A percentile compares a stretch with the other conserved stretches of the same genome.
Evolutionary conservation across 1,140 invertebrate species (phyloP).

Genomic region (Psilanteris sp.): DNA sequence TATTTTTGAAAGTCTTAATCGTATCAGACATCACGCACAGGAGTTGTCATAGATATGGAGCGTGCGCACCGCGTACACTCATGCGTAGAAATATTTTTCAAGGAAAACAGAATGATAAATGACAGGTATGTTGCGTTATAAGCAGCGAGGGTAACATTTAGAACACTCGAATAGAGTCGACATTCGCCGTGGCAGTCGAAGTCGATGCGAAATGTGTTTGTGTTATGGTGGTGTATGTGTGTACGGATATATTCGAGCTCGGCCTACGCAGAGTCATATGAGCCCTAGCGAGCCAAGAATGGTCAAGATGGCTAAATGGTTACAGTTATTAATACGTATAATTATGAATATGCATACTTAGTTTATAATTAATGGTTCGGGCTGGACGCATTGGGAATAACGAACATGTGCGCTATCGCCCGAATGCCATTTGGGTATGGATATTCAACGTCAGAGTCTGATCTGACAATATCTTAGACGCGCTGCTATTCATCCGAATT

Average conservation of each 20-base stretch:
- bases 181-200: constrained; percentile 64
- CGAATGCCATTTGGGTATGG: constrained; percentile 25
- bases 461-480: constrained; percentile 58
- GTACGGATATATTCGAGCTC: background rate
- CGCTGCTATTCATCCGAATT: too few relatives aligned
- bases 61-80: constrained; percentile 41
- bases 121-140: constrained; percentile 61
- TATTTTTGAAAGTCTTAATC: constrained; percentile 62
- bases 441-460: constrained; percentile 40
- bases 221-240: constrained; percentile 1
- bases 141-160: constrained; percentile 70
- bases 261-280: constrained; percentile 14
- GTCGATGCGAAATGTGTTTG: background rate
- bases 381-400: constrained; percentile 18
- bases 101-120: constrained; percentile 61
- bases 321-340: constrained; percentile 63
- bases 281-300: constrained; percentile 30
- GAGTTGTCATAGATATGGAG: constrained; percentile 47
- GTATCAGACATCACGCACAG: constrained; percentile 56
- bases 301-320: constrained; percentile 47
- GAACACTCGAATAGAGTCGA: constrained; percentile 68
- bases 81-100: constrained; percentile 63
- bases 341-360: constrained; percentile 65
- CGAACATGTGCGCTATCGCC: constrained; percentile 14
- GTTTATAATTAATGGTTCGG: constrained; percentile 63